Conservation (phyloP, 2,797 vertebrate species). For the Cyprinodon diabolis region DNA sequence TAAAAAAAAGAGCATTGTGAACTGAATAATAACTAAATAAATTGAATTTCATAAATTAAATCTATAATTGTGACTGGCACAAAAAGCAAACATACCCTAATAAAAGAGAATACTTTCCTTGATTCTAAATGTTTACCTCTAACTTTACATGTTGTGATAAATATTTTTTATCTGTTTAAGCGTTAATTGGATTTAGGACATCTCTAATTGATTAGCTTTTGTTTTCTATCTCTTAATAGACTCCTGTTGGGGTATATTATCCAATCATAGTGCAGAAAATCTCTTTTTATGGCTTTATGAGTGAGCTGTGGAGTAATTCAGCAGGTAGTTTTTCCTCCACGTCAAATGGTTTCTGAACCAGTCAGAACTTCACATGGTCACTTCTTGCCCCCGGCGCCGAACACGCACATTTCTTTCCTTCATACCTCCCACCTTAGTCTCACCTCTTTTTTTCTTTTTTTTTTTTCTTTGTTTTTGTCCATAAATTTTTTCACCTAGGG, state of each 20-base stretch:
- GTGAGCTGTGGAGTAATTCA: slow-evolving; percentile 31
- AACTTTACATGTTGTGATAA: background rate
- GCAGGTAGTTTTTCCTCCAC: slow-evolving; percentile 17
- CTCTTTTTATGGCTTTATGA: slow-evolving; percentile 24
- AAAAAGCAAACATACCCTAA: background rate
- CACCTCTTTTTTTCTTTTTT: slow-evolving; percentile 28
- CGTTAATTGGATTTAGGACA: background rate
- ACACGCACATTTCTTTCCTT: slow-evolving; percentile 17
- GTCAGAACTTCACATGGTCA: slow-evolving; percentile 42
- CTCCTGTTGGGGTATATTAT: slow-evolving; percentile 27
- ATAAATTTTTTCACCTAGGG: slow-evolving; percentile 38
- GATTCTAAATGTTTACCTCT: background rate
- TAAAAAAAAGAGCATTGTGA: too few species aligned
- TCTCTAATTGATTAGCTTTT: slow-evolving; percentile 2
- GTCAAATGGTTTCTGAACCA: slow-evolving; percentile 37
- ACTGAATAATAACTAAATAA: too few species aligned
- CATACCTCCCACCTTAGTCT: slow-evolving; percentile 32
- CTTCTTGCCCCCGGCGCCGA: slow-evolving; percentile 32
- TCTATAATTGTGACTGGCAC: too few species aligned
- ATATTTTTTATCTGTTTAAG: background rate
- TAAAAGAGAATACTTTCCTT: too few species aligned
- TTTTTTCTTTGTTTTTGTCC: slow-evolving; percentile 8
- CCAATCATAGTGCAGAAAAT: slow-evolving; percentile 19
- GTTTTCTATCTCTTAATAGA: slow-evolving; percentile 4
- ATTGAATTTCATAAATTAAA: background rate